Evolutionary conservation across 2,797 vertebrate genomes (phyloP).

Genomic region (Aeoliscus strigatus): DNA sequence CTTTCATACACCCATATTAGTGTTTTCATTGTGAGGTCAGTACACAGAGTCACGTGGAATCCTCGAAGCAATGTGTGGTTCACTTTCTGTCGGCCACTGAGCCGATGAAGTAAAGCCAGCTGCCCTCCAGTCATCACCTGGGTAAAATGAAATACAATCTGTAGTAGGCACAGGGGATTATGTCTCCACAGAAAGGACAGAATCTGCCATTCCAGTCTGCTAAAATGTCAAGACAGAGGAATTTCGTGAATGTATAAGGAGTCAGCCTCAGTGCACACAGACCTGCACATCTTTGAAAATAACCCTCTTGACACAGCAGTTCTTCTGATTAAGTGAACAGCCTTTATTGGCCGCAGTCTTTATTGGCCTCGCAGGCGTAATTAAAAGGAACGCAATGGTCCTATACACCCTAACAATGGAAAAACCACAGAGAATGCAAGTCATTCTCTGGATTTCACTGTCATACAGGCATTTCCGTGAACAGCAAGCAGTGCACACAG

Average conservation of each 20-base stretch:
- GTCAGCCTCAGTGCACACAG: constrained; percentile 31
- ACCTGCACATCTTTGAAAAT: constrained; percentile 10
- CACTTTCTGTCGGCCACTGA: constrained; percentile 28
- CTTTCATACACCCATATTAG: too few relatives aligned
- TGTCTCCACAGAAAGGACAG: constrained; percentile 46
- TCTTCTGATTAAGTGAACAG: constrained; percentile 9
- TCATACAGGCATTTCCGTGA: too few relatives aligned
- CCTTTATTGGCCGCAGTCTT: too few relatives aligned
- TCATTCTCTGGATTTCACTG: too few relatives aligned
- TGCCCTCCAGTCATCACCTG: constrained; percentile 32
- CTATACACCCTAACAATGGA: too few relatives aligned
- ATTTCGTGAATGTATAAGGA: constrained; percentile 51
- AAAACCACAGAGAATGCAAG: too few relatives aligned
- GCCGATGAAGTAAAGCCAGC: constrained; percentile 31
- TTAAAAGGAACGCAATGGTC: constrained; percentile 19
- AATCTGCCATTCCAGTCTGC: constrained; percentile 32
- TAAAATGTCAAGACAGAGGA: constrained; percentile 42
- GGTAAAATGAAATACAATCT: constrained; percentile 34
- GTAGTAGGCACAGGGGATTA: constrained; percentile 43
- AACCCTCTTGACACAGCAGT: neutral
- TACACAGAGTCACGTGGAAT: constrained; percentile 10
- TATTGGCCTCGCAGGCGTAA: constrained; percentile 20
- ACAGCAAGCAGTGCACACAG: too few relatives aligned
- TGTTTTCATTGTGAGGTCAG: too few relatives aligned
- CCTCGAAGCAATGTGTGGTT: constrained; percentile 34